Evolutionary conservation across 2,888 invertebrate species (phyloP), one percentile per base, ranked within the genome.

Genomic region (Tiliacea citrago): DNA sequence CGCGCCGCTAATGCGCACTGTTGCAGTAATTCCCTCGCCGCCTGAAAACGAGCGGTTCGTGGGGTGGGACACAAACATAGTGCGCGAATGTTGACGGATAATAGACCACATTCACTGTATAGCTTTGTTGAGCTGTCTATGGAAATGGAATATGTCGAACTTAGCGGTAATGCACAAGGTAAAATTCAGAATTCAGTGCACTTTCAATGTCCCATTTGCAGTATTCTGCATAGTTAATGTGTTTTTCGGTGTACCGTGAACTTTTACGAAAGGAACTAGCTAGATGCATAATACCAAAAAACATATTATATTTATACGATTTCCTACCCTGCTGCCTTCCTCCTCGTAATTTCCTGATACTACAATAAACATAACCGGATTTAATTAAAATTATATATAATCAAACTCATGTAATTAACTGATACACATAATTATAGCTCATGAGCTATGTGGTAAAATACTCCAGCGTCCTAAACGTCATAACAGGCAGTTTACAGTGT

Each of bases 1-100:
- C 42, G 68, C 72, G n/a, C 83, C 77, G 49, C 75, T 79, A 69
- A 82, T 69, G 68, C 53, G 21, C 71, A n/a, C 58, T 13, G 49
- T 66, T 58, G 65, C 66, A 71, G n/a, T 71, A 55, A 58, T 68
- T 74, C 21, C 68, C 71, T 72, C 24, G 35, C 18, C 55, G 68
- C 10, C 68, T 16, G 62, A 0, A 35, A 58, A 58, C 65, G 53
- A 47, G n/a, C 24, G 24, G 63, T 29, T 42, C 57, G 51, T 35
- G 24, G 53, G 8, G 8, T 2, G 29, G 21, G 42, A 42, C 47
- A 63, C 65, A 73, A 76, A 68, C 35, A 65, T 65, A 21, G 5
- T 53, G 12, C 21, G 18, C n/a, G 2, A 47, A 72, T 77, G 57
- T 57, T 45, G 16, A 75, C 18, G 62, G 21, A 69, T 62, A 77